Evolutionary conservation across 2,888 invertebrate genomes (phyloP).

Genomic region (Meghimatium bilineatum): DNA sequence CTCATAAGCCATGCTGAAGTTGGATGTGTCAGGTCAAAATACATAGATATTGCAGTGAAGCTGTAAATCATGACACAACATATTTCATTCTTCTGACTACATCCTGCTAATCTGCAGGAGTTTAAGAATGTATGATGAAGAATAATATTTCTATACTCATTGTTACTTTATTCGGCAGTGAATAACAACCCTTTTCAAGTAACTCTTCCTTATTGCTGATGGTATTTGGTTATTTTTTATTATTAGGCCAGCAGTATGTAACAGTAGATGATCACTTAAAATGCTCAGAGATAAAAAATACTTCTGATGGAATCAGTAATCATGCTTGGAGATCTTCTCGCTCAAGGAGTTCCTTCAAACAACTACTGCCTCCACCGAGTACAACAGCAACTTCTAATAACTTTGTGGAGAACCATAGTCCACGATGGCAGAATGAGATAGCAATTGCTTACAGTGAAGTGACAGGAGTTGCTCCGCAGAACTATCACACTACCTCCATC

Average conservation of each 20-base stretch:
- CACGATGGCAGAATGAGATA: slow-evolving; percentile 65
- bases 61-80: too few species aligned
- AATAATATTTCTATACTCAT: too few species aligned
- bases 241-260: slow-evolving; percentile 42
- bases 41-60: too few species aligned
- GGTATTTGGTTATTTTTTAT: background rate
- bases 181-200: background rate
- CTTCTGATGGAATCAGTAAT: slow-evolving; percentile 11
- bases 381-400: slow-evolving; percentile 72
- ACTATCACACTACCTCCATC: slow-evolving; percentile 63
- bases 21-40: too few species aligned
- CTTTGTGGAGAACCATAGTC: slow-evolving; percentile 65
- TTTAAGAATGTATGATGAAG: too few species aligned
- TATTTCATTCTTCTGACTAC: too few species aligned
- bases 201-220: background rate
- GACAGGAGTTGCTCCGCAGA: slow-evolving; percentile 66
- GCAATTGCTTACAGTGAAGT: slow-evolving; percentile 66
- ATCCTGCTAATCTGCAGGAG: too few species aligned
- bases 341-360: slow-evolving; percentile 21
- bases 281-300: slow-evolving; percentile 54
- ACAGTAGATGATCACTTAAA: slow-evolving; percentile 60
- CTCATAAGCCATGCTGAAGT: too few species aligned
- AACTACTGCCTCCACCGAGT: slow-evolving; percentile 50
- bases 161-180: background rate
- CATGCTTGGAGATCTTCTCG: slow-evolving; percentile 38